These are phyloP conservation scores for Camponotus floridanus DNA, from an alignment of 1,140 invertebrate genomes.

Conservation along the genomic window DNA sequence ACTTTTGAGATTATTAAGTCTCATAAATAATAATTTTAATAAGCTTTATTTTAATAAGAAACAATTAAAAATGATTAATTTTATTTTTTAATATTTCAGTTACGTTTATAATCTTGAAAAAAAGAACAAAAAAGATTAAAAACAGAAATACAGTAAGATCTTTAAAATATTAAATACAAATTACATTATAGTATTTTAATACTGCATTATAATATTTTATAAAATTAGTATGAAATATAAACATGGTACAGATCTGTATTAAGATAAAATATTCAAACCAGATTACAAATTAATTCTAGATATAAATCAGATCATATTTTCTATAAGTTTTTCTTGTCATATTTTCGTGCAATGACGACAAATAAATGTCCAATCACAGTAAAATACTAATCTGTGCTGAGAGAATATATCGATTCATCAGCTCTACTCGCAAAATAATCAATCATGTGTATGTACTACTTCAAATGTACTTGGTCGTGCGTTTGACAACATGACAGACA, in stretches of 20 bases:
- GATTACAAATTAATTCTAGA: background rate
- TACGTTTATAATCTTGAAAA: background rate
- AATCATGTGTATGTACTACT: conserved; percentile 8
- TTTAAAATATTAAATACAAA: background rate
- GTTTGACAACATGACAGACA: conserved; percentile 51
- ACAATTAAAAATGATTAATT: background rate
- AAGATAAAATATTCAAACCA: conserved; percentile 7
- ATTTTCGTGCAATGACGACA: background rate
- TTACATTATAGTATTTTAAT: background rate
- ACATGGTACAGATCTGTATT: background rate
- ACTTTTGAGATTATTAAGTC: background rate
- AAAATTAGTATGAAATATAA: background rate
- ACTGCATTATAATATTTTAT: background rate
- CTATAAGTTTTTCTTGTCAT: background rate
- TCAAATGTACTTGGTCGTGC: conserved; percentile 33
- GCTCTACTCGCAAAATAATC: conserved; percentile 38
- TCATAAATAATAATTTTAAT: no score
- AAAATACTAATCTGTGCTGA: conserved; percentile 17
- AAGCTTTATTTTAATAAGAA: background rate
- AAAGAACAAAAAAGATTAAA: background rate
- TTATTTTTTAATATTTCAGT: background rate
- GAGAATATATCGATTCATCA: conserved; percentile 37
- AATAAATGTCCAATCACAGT: conserved; percentile 32
- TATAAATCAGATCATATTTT: background rate
- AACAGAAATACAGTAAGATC: background rate